These are phyloP conservation scores for Zonitis immaculata DNA, from an alignment of 2,888 invertebrate genomes.

Conservation along the genomic window DNA sequence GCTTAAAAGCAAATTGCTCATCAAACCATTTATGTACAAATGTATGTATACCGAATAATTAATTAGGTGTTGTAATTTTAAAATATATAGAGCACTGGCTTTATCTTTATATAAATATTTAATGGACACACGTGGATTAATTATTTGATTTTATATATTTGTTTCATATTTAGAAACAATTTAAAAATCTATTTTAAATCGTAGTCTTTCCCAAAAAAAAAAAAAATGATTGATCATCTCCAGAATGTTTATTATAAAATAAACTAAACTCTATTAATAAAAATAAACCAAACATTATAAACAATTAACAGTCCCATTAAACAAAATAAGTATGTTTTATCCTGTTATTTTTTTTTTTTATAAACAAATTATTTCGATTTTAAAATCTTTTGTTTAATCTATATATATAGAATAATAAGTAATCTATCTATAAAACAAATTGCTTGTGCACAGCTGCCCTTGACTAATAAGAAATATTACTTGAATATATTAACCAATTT, in stretches of 20 bases:
- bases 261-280: not conserved
- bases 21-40: not conserved
- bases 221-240: not conserved
- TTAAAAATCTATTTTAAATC: too few relatives aligned
- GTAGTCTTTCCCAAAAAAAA: too few relatives aligned
- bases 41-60: not conserved
- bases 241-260: not conserved
- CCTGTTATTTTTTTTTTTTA: not conserved
- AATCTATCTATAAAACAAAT: conserved; percentile 28
- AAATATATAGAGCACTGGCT: not conserved
- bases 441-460: conserved; percentile 44
- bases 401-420: too few relatives aligned
- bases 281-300: not conserved
- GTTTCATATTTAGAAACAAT: too few relatives aligned
- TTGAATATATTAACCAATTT: conserved; percentile 44
- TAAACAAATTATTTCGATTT: conserved; percentile 11
- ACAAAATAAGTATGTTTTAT: not conserved
- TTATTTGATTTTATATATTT: not conserved
- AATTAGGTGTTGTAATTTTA: not conserved
- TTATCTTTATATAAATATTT: not conserved
- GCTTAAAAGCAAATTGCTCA: not conserved
- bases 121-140: not conserved
- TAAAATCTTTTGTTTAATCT: conserved; percentile 23
- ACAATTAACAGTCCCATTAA: not conserved
- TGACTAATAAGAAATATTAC: conserved; percentile 49